Base-by-base conservation (phyloP, 2,888 invertebrate species). In the Ophion costatus region DNA sequence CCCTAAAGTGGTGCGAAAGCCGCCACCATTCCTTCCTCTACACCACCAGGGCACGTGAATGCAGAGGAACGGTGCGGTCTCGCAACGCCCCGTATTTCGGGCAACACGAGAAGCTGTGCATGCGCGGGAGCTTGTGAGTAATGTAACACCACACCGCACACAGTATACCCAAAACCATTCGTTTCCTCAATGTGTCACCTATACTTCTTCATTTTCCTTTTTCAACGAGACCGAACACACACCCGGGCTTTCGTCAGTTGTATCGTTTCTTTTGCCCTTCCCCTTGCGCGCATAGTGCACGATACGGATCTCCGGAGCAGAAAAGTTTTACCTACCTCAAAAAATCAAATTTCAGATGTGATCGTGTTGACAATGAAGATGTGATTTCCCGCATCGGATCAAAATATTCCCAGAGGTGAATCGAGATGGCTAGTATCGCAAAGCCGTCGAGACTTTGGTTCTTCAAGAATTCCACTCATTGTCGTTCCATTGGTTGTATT, bases 11-110 rank as follows among this genome's bases (percentile, higher is more conserved):
- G 45, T 1, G 17, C 6, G 57, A 75, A 80, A 71, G 20, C 57
- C 38, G 75, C 63, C 69, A 61, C 78, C 79, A 81, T 81, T 83
- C 83, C 70, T 75, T 86, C 82, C 83, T 82, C 17, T 67, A 82
- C 83, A 81, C 87, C 86, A 87, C 86, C 86, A 57, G 14, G 64
- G 20, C n/a, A 17, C 10, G 3, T 42, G 42, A n/a, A 66, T 7
- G 29, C 87, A 86, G 86, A 84, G 29, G 86, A 87, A 84, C 85
- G 38, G 45, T 59, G 51, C 51, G 82, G 84, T 87, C 87, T 87
- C 86, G 88, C 87, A 87, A 86, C 88, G 80, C 82, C 85, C 79
- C 4, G 87, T 88, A 88, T 85, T 86, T 87, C 84, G 74, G 80
- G 82, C 71, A 66, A 61, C 79, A 71, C 83, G 73, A 74, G 83